Evolutionary conservation across 2,888 invertebrate genomes (phyloP), one percentile per base, ranked within the genome.

Genomic region (Stenolophus ochropezus): DNA sequence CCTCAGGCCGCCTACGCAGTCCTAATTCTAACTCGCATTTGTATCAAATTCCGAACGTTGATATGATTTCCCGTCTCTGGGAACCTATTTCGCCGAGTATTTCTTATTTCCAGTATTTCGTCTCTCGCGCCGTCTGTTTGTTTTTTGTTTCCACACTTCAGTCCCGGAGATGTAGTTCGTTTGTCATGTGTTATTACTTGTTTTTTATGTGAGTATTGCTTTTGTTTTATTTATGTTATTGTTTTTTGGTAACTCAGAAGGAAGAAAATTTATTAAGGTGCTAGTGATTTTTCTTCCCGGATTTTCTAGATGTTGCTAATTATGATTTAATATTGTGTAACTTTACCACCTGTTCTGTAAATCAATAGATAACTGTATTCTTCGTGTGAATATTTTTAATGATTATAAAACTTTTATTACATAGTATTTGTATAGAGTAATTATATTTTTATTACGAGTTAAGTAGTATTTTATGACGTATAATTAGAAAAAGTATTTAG

Each of bases 141-240:
- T 33, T 65, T 65, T 33, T 69, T 69, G 65, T 33, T 69, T 33
- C 20, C 33, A 69, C 33, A 33, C 33, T 69, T 69, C 33, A 27
- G 16, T 8, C n/a, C 27, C 16, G 27, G 65, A 33, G 33, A 33
- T 69, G 65, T 69, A 69, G 65, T 69, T 42, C 65, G 33, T 69
- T 69, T 69, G 65, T 69, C 65, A 69, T 69, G 33, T 69, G 65
- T 33, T 69, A 69, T 69, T 69, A 33, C 65, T 18, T 69, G 33
- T 33, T 65, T 58, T 56, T 58, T 58, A 58, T 58, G 23, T 61
- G 61, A 33, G 65, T 69, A 33, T 33, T 11, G 65, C 65, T 33
- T 65, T 69, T 69, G 42, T 69, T 69, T 69, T 69, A 69, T 69
- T 69, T 33, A 69, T 69, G 33, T 69, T 27, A 33, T 69, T 69